Evolutionary conservation across 2,888 invertebrate species (phyloP).

Genomic region (Parnassius mnemosyne): DNA sequence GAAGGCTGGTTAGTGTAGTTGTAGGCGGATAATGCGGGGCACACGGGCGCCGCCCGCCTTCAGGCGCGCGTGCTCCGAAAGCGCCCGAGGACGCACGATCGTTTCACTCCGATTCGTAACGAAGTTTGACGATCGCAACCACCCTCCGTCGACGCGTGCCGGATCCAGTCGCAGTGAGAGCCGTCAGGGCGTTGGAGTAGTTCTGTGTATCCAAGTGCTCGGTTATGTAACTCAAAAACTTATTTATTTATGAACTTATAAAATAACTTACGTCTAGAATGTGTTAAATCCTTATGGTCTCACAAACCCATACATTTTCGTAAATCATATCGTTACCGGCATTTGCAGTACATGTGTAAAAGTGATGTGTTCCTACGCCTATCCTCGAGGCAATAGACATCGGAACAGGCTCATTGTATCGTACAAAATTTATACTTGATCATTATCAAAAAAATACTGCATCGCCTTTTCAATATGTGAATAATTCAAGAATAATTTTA

Average conservation of each 20-base stretch:
- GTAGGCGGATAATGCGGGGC: conserved; percentile 60
- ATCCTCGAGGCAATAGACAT: conserved; percentile 61
- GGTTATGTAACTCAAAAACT: conserved; percentile 78
- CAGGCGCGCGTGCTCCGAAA: conserved; percentile 76
- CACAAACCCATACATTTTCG: conserved; percentile 5
- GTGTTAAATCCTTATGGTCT: conserved; percentile 34
- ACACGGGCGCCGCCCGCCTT: conserved; percentile 64
- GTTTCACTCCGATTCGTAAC: conserved; percentile 74
- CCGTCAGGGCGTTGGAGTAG: conserved; percentile 75
- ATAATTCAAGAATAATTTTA: conserved; percentile 4
- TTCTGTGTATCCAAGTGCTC: conserved; percentile 63
- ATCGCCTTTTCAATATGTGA: conserved; percentile 1
- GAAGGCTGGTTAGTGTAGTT: conserved; percentile 54
- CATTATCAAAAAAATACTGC: conserved; percentile 10
- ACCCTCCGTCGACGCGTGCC: conserved; percentile 74
- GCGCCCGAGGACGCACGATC: conserved; percentile 74
- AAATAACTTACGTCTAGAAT: conserved; percentile 35
- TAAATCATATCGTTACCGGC: conserved; percentile 11
- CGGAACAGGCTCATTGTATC: conserved; percentile 67
- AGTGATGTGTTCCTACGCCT: conserved; percentile 70
- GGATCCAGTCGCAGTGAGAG: conserved; percentile 75
- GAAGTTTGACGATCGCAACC: conserved; percentile 75
- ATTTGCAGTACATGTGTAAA: conserved; percentile 47
- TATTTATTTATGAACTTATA: conserved; percentile 74
- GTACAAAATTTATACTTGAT: conserved; percentile 43